A percentile compares a stretch with the other conserved stretches of the same genome.
phyloP scores from a whole-genome alignment of 2,888 invertebrate species.

The Meloe dianella region DNA sequence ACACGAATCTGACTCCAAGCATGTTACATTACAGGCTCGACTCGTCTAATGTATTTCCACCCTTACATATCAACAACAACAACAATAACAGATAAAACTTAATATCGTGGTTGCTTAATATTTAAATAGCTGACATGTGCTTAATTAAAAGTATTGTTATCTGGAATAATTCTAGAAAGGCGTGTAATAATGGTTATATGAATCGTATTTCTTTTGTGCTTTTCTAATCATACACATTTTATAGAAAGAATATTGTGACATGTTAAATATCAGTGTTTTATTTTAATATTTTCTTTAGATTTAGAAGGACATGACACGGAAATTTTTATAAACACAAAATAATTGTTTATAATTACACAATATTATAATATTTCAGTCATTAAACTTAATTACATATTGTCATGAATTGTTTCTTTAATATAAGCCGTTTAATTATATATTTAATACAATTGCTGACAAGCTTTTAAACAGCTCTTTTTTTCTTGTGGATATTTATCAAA shows the following conservation, averaged over 20 bases:
- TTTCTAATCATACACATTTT: neutral
- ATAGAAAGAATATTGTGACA: neutral
- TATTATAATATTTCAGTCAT: slow-evolving; percentile 7
- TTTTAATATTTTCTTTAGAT: neutral
- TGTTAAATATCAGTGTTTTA: neutral
- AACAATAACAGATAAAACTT: neutral
- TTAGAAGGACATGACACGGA: neutral
- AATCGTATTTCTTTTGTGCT: neutral
- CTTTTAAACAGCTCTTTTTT: neutral
- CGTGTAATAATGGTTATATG: neutral
- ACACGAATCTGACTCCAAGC: too few relatives aligned
- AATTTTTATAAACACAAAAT: neutral
- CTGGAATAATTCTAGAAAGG: neutral
- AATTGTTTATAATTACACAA: slow-evolving; percentile 2
- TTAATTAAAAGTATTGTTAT: neutral
- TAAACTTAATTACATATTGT: slow-evolving; percentile 8
- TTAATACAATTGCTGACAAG: slow-evolving; percentile 1
- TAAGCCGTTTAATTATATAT: neutral
- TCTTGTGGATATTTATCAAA: neutral
- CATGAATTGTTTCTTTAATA: neutral
- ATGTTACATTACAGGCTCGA: too few relatives aligned
- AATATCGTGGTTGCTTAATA: neutral
- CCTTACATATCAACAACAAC: neutral
- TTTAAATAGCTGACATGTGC: neutral
- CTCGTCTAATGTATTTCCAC: too few relatives aligned